These are phyloP conservation scores for Artibeus jamaicensis DNA, from an alignment of 2,797 vertebrate genomes.

Conservation along the genomic window DNA sequence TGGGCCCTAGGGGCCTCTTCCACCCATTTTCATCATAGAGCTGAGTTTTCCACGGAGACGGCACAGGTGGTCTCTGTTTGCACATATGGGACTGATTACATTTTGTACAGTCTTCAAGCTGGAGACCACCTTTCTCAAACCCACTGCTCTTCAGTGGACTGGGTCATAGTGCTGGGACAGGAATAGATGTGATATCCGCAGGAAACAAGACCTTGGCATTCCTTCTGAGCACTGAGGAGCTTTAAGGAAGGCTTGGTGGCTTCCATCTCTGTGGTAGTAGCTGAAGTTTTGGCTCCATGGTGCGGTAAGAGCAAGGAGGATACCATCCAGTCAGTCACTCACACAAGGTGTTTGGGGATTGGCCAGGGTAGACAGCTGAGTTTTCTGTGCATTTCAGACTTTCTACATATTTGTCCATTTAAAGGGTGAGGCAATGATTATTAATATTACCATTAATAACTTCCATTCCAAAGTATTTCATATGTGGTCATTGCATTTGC, in stretches of 20 bases:
- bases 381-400: background rate
- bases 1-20: background rate
- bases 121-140: background rate
- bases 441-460: background rate
- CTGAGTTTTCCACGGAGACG: background rate
- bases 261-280: background rate
- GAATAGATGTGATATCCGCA: background rate
- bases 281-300: background rate
- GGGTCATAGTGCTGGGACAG: background rate
- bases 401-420: background rate
- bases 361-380: background rate
- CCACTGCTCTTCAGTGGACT: background rate
- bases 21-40: background rate
- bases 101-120: background rate
- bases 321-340: no score
- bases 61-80: background rate
- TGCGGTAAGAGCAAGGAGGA: background rate
- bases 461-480: background rate
- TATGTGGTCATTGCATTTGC: background rate
- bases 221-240: background rate
- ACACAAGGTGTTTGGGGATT: background rate
- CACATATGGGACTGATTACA: background rate
- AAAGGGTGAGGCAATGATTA: background rate
- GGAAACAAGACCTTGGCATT: background rate
- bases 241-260: background rate